These are phyloP conservation scores for Bucorvus abyssinicus DNA, from an alignment of 2,797 vertebrate species.

Conservation along the genomic window DNA sequence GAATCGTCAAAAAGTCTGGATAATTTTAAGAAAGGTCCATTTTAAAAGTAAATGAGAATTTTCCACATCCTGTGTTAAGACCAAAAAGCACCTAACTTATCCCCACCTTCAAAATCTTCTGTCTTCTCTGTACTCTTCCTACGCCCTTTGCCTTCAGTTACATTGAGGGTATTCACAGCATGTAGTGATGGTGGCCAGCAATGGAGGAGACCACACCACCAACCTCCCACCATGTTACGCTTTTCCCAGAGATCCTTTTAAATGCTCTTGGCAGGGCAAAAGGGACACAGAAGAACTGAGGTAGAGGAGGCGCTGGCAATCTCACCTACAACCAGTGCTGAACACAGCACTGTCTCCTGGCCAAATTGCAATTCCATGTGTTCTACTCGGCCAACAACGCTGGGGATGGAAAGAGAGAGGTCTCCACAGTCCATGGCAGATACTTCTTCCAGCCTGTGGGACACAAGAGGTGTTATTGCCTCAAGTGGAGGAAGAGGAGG, in stretches of 20 bases:
- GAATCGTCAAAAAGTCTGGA: background rate
- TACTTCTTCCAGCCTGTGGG: background rate
- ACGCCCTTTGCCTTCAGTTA: background rate
- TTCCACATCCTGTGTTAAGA: background rate
- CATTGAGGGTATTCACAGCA: background rate
- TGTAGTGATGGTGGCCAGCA: background rate
- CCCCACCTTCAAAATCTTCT: background rate
- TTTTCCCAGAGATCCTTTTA: background rate
- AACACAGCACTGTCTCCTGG: constrained; percentile 81
- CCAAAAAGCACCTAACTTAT: background rate
- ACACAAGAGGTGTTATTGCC: constrained; percentile 45
- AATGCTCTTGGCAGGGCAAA: background rate
- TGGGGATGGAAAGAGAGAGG: constrained; percentile 11
- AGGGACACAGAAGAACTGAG: background rate
- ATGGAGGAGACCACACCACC: background rate
- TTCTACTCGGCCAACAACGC: constrained; percentile 72
- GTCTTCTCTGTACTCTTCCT: background rate
- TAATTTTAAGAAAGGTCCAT: background rate
- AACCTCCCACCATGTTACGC: background rate
- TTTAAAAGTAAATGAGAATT: background rate
- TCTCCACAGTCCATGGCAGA: constrained; percentile 36
- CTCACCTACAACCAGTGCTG: constrained; percentile 86
- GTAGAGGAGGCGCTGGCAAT: background rate
- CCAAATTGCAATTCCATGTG: constrained; percentile 85
- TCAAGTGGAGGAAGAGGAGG: background rate